Conservation (phyloP, 2,113 vertebrate species). For the Saccopteryx leptura region DNA sequence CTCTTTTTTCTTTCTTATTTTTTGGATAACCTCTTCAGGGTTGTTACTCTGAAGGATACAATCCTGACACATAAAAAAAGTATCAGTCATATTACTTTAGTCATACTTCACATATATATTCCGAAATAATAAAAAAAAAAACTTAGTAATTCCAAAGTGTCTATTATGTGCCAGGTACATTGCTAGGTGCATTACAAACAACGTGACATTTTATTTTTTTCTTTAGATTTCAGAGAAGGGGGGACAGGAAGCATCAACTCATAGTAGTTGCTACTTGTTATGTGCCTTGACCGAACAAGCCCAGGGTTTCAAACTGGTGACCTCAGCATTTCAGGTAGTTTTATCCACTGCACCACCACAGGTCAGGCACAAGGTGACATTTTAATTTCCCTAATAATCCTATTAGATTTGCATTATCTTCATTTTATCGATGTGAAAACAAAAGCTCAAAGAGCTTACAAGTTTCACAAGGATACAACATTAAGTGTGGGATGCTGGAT, state of each 20-base stretch:
- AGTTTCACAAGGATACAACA: conserved; percentile 5
- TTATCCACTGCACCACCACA: too few relatives aligned
- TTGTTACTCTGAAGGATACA: conserved; percentile 35
- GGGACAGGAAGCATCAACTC: not conserved
- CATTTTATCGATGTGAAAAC: conserved; percentile 26
- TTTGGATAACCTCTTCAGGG: not conserved
- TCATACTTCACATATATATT: conserved; percentile 13
- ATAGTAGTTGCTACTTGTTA: too few relatives aligned
- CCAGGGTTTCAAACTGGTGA: too few relatives aligned
- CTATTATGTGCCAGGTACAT: not conserved
- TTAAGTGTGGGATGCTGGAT: conserved; percentile 12
- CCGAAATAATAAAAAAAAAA: conserved; percentile 40
- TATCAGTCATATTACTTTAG: conserved; percentile 21
- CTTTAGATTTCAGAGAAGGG: not conserved
- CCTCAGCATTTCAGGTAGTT: too few relatives aligned
- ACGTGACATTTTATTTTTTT: not conserved
- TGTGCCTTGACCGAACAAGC: too few relatives aligned
- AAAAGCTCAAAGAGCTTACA: conserved; percentile 17
- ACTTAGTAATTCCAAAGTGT: not conserved
- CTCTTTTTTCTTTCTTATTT: not conserved
- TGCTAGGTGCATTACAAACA: not conserved
- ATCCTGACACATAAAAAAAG: not conserved
- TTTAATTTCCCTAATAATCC: conserved; percentile 39
- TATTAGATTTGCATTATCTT: conserved; percentile 20
- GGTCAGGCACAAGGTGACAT: not conserved